Percentiles rank a stretch among this genome's conserved stretches.
These are phyloP conservation scores for Solenopsis fugax DNA, from an alignment of 1,140 invertebrate species.

Conservation along the genomic window DNA sequence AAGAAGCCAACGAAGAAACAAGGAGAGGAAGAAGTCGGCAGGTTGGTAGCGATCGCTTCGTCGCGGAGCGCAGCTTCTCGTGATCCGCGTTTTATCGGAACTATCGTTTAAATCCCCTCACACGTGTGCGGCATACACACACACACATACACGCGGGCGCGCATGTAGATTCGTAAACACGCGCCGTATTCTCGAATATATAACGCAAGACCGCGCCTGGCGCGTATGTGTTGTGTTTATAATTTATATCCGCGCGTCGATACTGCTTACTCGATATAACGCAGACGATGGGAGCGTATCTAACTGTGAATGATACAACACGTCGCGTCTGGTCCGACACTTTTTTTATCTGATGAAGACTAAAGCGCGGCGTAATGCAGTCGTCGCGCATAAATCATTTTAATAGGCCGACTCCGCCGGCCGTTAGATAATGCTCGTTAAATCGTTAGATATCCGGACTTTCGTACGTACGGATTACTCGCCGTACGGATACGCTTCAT, in stretches of 20 bases:
- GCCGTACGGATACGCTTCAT: constrained; percentile 34
- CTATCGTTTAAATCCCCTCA: constrained; percentile 75
- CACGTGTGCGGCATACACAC: not conserved
- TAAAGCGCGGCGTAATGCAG: constrained; percentile 57
- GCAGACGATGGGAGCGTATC: constrained; percentile 20
- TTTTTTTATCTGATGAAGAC: constrained; percentile 60
- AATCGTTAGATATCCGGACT: constrained; percentile 40
- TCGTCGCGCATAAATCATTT: constrained; percentile 61
- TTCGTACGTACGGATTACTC: constrained; percentile 46
- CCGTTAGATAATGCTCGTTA: constrained; percentile 63
- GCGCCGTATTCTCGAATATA: not conserved
- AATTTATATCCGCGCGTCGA: constrained; percentile 60
- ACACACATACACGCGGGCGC: too few relatives aligned
- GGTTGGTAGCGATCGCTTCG: constrained; percentile 75
- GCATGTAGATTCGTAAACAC: not conserved
- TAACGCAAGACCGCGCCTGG: not conserved
- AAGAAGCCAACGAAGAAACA: not conserved
- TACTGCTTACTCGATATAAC: constrained; percentile 51
- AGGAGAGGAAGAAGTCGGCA: constrained; percentile 67
- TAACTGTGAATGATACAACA: constrained; percentile 54
- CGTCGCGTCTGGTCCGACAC: constrained; percentile 7
- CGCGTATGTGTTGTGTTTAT: constrained; percentile 15
- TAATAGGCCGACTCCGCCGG: constrained; percentile 53
- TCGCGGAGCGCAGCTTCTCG: constrained; percentile 64
- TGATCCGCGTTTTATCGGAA: constrained; percentile 76